Conservation (phyloP, 2,888 invertebrate species). For the Dendrolimus houi region DNA sequence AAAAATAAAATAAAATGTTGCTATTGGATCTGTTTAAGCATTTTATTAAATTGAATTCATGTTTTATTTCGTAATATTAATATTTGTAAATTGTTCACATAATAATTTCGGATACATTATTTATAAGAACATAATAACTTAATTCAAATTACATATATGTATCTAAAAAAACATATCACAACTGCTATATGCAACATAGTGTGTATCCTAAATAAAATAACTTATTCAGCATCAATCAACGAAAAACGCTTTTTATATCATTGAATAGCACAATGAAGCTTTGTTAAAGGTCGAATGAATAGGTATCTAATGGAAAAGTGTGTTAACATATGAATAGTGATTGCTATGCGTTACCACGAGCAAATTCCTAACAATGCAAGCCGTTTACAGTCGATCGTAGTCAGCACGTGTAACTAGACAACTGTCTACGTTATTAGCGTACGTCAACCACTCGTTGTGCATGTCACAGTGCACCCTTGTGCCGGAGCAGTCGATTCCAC, state of each 20-base stretch:
- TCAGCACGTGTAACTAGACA: slow-evolving; percentile 27
- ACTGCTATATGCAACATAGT: neutral
- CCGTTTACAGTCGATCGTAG: slow-evolving; percentile 22
- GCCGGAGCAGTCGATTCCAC: slow-evolving; percentile 31
- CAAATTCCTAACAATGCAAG: slow-evolving; percentile 33
- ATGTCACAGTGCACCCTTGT: slow-evolving; percentile 27
- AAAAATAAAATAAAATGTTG: too few species aligned
- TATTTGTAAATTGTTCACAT: too few species aligned
- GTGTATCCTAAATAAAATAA: neutral
- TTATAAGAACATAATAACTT: too few species aligned
- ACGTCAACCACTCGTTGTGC: slow-evolving; percentile 14
- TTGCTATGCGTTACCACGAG: slow-evolving; percentile 10
- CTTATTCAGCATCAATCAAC: neutral
- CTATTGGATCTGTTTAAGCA: too few species aligned
- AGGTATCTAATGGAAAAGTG: slow-evolving; percentile 11
- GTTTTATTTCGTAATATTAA: too few species aligned
- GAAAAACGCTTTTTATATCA: neutral
- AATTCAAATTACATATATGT: too few species aligned
- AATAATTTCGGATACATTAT: too few species aligned
- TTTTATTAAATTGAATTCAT: too few species aligned
- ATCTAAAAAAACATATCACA: too few species aligned
- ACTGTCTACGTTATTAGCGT: slow-evolving; percentile 17
- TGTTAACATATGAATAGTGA: slow-evolving; percentile 17
- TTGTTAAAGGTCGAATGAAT: neutral
- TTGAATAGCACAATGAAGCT: neutral